phyloP scores from a whole-genome alignment of 2,888 invertebrate species.

The Rhogogaster chlorosoma region DNA sequence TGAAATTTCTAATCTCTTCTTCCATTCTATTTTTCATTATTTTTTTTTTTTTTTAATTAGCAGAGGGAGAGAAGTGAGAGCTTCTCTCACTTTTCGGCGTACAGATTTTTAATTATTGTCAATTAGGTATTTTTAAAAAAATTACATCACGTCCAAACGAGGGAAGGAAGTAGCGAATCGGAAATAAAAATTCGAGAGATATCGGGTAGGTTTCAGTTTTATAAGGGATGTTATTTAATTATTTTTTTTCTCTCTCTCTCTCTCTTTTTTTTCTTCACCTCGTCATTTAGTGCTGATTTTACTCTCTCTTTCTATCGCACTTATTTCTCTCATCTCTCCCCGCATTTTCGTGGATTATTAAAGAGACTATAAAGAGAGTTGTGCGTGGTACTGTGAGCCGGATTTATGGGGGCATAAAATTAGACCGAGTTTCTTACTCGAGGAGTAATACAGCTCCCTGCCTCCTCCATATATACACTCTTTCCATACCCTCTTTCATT shows the following conservation, averaged over 20 bases:
- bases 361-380: constrained; percentile 36
- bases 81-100: no score
- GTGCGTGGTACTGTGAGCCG: neutral
- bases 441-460: neutral
- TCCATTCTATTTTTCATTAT: no score
- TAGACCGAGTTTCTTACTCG: constrained; percentile 22
- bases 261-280: neutral
- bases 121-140: no score
- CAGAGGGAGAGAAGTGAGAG: no score
- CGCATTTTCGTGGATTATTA: constrained; percentile 21
- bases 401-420: constrained; percentile 45
- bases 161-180: neutral
- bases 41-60: no score
- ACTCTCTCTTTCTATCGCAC: neutral
- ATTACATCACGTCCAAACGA: no score
- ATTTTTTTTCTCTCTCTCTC: neutral
- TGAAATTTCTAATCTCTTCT: no score
- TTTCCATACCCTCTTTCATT: neutral
- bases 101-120: no score
- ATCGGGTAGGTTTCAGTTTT: neutral
- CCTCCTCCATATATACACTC: neutral
- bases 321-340: neutral
- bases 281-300: neutral
- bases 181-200: neutral
- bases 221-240: neutral